Evolutionary conservation across 2,113 vertebrate genomes (phyloP), one percentile per base, ranked within the genome.

Genomic region (Nibea coibor): DNA sequence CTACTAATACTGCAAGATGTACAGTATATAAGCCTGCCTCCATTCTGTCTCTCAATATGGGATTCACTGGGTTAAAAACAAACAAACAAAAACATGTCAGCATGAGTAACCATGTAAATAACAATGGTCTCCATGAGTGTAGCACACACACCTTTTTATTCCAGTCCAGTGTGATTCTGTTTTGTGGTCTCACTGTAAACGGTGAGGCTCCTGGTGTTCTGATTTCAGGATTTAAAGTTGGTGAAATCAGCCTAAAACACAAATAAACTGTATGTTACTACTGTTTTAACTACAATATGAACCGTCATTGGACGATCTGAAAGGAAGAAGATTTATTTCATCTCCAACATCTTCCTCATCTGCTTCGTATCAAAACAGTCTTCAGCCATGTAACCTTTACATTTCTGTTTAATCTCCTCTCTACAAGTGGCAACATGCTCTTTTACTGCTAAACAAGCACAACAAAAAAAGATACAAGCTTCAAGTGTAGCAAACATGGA

Each of bases 191-290:
- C 45, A 74, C 50, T 56, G 81, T 54, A 17, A 73, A 45, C 19
- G 47, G 16, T 24, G 85, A 82, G 10, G 56, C 24, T 53, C 35
- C 56, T 20, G 5, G 16, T 28, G 68, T 62, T 58, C 62, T 47
- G 73, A 74, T 42, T 63, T 61, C 76, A 83, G 78, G 45, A 59
- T 10, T 85, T 31, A 62, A 17, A 71, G 28, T 35, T 48, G 75
- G 28, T 39, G 70, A 84, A 84, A 71, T 75, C 0, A 9, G 61
- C 64, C 91, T 94, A 65, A 76, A 87, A 84, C 22, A 86, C 62
- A 73, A 56, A 79, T 50, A 42, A 8, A 4, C 39, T 4, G 17
- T n/a, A 75, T 22, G 7, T 57, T 51, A 70, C 19, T 57, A 57
- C 14, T 48, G 6, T 47, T 4, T 48, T 57, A 10, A 58, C 42